phyloP scores from a whole-genome alignment of 92 coral and sea anemone genomes.

The Blastomussa wellsi region DNA sequence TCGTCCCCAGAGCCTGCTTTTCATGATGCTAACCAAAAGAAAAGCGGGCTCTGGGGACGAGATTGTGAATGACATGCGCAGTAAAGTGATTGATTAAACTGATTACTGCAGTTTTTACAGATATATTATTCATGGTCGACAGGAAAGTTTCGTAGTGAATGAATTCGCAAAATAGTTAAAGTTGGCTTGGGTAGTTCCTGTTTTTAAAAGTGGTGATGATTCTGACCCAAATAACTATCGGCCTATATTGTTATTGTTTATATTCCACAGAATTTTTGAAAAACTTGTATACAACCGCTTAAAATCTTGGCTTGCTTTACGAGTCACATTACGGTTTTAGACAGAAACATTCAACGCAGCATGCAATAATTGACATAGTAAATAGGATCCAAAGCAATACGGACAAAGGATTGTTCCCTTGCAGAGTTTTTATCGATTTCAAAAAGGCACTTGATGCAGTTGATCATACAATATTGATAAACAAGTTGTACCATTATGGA shows the following conservation, averaged over 20 bases:
- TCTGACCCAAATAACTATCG: slow-evolving; percentile 37
- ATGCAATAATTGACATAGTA: slow-evolving; percentile 46
- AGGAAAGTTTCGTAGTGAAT: no score
- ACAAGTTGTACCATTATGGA: slow-evolving; percentile 26
- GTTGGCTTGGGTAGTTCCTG: slow-evolving; percentile 28
- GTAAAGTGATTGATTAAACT: no score
- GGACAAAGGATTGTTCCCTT: slow-evolving; percentile 32
- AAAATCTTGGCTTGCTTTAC: neutral
- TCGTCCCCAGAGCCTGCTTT: no score
- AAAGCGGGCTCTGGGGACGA: no score
- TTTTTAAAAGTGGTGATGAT: slow-evolving; percentile 43
- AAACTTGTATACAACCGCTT: slow-evolving; percentile 44
- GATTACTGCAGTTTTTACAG: no score
- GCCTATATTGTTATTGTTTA: slow-evolving; percentile 38
- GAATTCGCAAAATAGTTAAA: no score
- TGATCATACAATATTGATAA: slow-evolving; percentile 22
- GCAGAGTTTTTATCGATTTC: slow-evolving; percentile 53
- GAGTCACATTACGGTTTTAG: slow-evolving; percentile 55
- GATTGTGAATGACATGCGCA: no score
- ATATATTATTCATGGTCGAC: no score
- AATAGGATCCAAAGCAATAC: slow-evolving; percentile 36
- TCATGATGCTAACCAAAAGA: no score
- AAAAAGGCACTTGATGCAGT: slow-evolving; percentile 56
- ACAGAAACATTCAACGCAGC: slow-evolving; percentile 31
- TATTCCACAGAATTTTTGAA: slow-evolving; percentile 47